Percentiles rank a stretch among this genome's conserved stretches.
Conservation (phyloP, 37 sponge, comb jelly and placozoan genomes). For the Bolinopsis microptera region DNA sequence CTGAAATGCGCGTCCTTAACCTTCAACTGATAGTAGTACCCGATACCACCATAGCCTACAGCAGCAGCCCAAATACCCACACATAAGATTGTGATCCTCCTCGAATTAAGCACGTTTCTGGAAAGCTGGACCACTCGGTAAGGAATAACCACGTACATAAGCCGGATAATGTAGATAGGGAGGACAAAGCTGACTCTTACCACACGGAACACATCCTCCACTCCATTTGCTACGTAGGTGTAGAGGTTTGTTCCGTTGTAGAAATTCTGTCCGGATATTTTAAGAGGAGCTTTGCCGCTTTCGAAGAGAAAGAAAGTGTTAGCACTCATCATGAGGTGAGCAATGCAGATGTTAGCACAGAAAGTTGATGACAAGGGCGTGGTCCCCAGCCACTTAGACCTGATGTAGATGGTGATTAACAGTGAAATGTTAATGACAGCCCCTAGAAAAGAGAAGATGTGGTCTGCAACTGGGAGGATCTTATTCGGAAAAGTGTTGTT, state of each 20-base stretch:
- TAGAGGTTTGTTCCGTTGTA: not conserved
- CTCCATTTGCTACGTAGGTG: not conserved
- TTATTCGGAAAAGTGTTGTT: not conserved
- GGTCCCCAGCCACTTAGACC: not conserved
- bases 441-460: not conserved
- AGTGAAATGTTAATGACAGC: not conserved
- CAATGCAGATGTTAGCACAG: not conserved
- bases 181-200: not conserved
- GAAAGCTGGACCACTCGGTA: not conserved
- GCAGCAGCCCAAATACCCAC: not conserved
- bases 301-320: not conserved
- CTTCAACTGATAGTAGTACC: not conserved
- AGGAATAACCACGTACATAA: not conserved
- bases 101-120: not conserved
- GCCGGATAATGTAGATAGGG: not conserved
- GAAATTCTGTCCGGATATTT: not conserved
- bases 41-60: too few relatives aligned
- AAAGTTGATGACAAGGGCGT: not conserved
- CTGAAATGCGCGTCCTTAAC: not conserved
- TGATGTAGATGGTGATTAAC: not conserved
- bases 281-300: not conserved
- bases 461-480: not conserved
- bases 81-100: not conserved
- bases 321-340: not conserved
- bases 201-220: not conserved